Evolutionary conservation across 2,888 invertebrate species (phyloP), one percentile per base, ranked within the genome.

Genomic region (Desoria tigrina): DNA sequence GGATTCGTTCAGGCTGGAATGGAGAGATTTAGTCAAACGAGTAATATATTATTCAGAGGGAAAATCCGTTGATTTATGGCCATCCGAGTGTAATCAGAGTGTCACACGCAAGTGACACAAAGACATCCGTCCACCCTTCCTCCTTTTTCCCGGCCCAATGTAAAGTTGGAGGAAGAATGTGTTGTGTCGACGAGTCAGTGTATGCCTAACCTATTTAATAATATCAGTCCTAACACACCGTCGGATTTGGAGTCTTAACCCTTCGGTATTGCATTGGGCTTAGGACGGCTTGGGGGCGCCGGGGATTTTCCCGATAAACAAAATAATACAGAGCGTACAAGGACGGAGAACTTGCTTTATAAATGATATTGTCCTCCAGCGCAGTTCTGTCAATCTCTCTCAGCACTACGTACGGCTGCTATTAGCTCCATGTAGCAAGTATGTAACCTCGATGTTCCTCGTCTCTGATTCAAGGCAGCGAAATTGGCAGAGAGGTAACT

Each of bases 81-180:
- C 21, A 18, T 14, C 26, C 21, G 4, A 51, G 51, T 51, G 14
- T 51, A 51, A 51, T 51, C 51, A 51, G 51, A 14, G 26, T 51
- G 51, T 51, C 51, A 51, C 51, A 51, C 51, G 51, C 51, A 45
- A 45, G 21, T 45, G 45, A 32, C 32, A 45, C 45, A 45, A 45
- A 45, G 45, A 45, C 45, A 45, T 45, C 45, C 45, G 45, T 18
- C 45, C 45, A 16, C 16, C 45, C 45, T 45, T 18, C 45, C 21
- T 21, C 18, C 21, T 21, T 45, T 6, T 45, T 45, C 45, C n/a
- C n/a, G 45, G 6, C 4, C 18, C 6, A n/a, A 45, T 18, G 16
- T 18, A 21, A 6, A 6, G 45, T 45, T 9, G 21, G 45, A 39
- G 39, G 16, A 39, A 39, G 16, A 39, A 39, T 11, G 16, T 39